Conservation (phyloP, 2,888 invertebrate species). For the Lottia gigantea region DNA sequence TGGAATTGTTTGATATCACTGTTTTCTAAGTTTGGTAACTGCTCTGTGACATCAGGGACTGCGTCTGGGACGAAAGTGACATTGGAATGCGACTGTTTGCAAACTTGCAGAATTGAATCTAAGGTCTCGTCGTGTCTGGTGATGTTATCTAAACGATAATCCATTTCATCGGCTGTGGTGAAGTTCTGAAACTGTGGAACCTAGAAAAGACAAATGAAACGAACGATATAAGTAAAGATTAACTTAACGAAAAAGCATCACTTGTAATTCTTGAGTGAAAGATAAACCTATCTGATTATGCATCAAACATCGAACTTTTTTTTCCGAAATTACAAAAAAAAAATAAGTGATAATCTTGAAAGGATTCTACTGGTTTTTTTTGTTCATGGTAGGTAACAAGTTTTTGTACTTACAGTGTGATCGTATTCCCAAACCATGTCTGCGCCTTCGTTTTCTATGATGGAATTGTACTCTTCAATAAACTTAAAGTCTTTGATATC, state of each 20-base stretch:
- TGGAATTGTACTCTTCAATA: background rate
- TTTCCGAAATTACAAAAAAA: background rate
- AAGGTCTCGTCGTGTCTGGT: background rate
- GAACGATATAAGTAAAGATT: no score
- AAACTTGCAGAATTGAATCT: background rate
- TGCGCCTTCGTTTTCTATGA: background rate
- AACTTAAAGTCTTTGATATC: background rate
- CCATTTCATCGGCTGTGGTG: background rate
- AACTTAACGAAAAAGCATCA: no score
- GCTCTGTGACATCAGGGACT: background rate
- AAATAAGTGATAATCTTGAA: background rate
- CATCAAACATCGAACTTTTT: background rate
- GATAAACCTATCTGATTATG: no score
- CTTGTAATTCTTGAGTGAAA: no score
- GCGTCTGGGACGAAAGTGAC: background rate
- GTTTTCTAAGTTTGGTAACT: background rate
- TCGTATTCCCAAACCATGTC: background rate
- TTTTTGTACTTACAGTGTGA: background rate
- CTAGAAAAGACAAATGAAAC: background rate
- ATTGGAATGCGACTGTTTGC: background rate
- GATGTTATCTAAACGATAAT: background rate
- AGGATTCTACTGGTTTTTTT: no score
- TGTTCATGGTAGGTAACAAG: background rate
- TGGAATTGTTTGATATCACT: background rate
- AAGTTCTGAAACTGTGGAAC: background rate